Base-by-base conservation (phyloP, 2,888 invertebrate genomes). In the Electrophaes corylata region DNA sequence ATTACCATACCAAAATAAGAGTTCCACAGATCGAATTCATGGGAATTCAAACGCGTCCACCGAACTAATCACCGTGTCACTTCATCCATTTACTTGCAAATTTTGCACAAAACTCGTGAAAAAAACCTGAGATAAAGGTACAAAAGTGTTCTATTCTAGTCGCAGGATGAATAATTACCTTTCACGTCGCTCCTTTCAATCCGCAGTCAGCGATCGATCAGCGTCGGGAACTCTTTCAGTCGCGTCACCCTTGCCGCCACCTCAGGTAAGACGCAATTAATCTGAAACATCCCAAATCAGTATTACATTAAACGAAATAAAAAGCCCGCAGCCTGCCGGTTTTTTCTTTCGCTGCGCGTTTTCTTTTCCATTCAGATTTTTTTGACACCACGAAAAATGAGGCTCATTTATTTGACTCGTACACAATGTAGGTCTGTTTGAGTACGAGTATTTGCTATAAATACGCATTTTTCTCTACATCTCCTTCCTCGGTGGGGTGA, bases 361-460 rank as follows among this genome's bases (percentile, higher is more conserved):
- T 91, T 89, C 90, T 89, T 91, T 88, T 85, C 86, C 90, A 91
- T 91, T 91, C 91, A 91, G 89, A 88, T 91, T 91, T 91, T 92
- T 92, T 92, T 92, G 92, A 92, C 92, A 92, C 85, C 81, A 88
- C 90, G 92, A 92, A 87, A 92, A 92, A 92, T 92, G 88, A 91
- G 83, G 73, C 81, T 90, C 92, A 92, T 92, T 92, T 92, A 92
- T 92, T 91, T 89, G 91, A 90, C 88, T 91, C 92, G 90, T 88
- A 91, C 90, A 92, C 92, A 92, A 92, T 92, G 91, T 92, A 88
- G 88, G 88, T 86, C 91, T 91, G 91, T 92, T 92, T 91, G 92
- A 91, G 91, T 91, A 91, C 89, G 88, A 90, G 91, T 92, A 92
- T 92, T 92, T 92, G 92, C 92, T 92, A 91, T 92, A 91, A 91